Evolutionary conservation across 2,797 vertebrate species (phyloP).

Genomic region (Notamacropus eugenii): DNA sequence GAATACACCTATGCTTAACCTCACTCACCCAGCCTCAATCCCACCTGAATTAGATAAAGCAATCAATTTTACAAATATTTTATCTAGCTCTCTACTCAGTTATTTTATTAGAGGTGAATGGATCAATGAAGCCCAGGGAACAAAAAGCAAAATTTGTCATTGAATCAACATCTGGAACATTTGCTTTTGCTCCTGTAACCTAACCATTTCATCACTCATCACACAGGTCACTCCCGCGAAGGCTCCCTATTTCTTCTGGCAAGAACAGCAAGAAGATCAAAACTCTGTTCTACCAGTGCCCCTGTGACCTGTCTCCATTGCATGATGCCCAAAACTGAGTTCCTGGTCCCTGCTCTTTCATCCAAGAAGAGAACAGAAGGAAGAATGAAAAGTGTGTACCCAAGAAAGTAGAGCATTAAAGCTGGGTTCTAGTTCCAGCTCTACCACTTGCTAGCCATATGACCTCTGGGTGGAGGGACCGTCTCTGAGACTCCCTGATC

Average conservation of each 20-base stretch:
- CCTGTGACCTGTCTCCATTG: neutral
- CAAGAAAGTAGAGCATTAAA: neutral
- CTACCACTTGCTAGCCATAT: neutral
- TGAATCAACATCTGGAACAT: conserved; percentile 39
- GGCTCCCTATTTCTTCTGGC: neutral
- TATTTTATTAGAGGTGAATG: conserved; percentile 54
- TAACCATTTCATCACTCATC: neutral
- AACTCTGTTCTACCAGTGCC: neutral
- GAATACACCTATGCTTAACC: neutral
- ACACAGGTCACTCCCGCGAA: neutral
- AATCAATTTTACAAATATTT: conserved; percentile 67
- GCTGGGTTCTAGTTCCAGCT: neutral
- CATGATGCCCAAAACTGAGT: neutral
- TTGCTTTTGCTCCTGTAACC: conserved; percentile 34
- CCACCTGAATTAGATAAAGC: neutral
- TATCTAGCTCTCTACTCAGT: conserved; percentile 49
- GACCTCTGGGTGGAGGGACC: neutral
- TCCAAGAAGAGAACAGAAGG: neutral
- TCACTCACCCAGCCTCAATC: neutral
- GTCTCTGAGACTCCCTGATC: neutral
- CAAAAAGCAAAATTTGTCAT: conserved; percentile 45
- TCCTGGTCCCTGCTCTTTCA: neutral
- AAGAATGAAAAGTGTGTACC: neutral
- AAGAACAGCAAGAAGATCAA: too few species aligned
- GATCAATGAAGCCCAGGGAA: conserved; percentile 64